These are phyloP conservation scores for Manacus vitellinus DNA, from an alignment of 2,113 vertebrate genomes.

Conservation along the genomic window DNA sequence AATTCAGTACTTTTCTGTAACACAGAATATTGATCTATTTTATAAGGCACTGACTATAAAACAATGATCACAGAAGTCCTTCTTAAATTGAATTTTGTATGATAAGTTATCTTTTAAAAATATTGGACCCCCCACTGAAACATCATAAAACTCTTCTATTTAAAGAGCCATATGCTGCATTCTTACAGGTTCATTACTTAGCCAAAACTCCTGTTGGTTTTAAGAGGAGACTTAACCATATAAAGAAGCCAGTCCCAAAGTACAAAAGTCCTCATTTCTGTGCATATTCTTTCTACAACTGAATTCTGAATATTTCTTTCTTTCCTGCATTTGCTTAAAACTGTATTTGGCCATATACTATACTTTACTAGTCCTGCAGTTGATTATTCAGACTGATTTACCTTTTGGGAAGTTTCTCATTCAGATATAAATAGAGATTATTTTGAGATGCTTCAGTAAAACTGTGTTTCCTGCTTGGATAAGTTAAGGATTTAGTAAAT, in stretches of 20 bases:
- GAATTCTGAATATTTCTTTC: background rate
- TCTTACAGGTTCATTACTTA: background rate
- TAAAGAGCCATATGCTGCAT: background rate
- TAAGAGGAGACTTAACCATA: background rate
- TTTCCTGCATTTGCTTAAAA: background rate
- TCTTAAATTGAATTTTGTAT: slow-evolving; percentile 46
- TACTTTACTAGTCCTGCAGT: background rate
- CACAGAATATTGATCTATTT: slow-evolving; percentile 47
- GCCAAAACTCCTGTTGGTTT: background rate
- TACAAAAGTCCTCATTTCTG: background rate
- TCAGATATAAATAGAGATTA: background rate
- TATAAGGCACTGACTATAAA: slow-evolving; percentile 19
- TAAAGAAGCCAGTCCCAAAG: background rate
- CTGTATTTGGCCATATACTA: background rate
- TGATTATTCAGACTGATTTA: background rate
- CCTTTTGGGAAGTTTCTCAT: background rate
- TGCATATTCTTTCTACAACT: background rate
- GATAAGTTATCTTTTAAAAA: slow-evolving; percentile 34
- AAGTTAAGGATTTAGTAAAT: background rate
- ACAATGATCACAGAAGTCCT: background rate
- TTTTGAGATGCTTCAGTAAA: background rate
- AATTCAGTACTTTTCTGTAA: slow-evolving; percentile 37
- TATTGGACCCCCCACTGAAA: background rate
- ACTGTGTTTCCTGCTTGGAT: background rate
- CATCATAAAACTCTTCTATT: background rate